phyloP scores from a whole-genome alignment of 2,797 vertebrate genomes.

The Cryptoblepharus egeriae region DNA sequence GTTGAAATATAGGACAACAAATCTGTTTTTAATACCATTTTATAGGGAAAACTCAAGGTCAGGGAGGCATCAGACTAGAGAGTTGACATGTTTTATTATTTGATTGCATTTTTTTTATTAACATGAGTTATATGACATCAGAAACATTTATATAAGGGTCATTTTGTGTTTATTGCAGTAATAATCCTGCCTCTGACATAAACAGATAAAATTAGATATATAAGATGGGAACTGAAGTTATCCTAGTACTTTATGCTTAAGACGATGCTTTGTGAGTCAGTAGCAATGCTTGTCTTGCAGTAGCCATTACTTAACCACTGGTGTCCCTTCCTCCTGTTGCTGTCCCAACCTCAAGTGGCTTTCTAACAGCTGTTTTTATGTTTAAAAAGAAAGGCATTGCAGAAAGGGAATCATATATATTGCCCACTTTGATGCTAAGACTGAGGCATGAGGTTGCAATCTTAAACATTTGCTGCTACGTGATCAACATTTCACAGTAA shows the following conservation, averaged over 20 bases:
- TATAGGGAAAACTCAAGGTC: slow-evolving; percentile 47
- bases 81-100: slow-evolving; percentile 27
- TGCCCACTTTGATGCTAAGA: too few species aligned
- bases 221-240: slow-evolving; percentile 5
- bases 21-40: slow-evolving; percentile 38
- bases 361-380: too few species aligned
- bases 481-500: neutral
- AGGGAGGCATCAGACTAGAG: slow-evolving; percentile 25
- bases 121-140: slow-evolving; percentile 24
- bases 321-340: neutral
- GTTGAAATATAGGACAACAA: neutral
- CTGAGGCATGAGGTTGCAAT: neutral
- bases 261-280: neutral
- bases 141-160: slow-evolving; percentile 23
- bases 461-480: neutral
- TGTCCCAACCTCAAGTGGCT: too few species aligned
- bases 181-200: slow-evolving; percentile 19
- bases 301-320: neutral
- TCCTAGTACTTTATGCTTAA: neutral
- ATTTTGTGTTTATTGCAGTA: slow-evolving; percentile 7
- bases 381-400: too few species aligned
- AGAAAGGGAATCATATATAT: too few species aligned
- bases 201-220: slow-evolving; percentile 19
- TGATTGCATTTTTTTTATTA: slow-evolving; percentile 25
- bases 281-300: neutral